A percentile compares a stretch with the other conserved stretches of the same genome.
phyloP scores from a whole-genome alignment of 2,113 vertebrate genomes.

The Chionodraco myersi region DNA sequence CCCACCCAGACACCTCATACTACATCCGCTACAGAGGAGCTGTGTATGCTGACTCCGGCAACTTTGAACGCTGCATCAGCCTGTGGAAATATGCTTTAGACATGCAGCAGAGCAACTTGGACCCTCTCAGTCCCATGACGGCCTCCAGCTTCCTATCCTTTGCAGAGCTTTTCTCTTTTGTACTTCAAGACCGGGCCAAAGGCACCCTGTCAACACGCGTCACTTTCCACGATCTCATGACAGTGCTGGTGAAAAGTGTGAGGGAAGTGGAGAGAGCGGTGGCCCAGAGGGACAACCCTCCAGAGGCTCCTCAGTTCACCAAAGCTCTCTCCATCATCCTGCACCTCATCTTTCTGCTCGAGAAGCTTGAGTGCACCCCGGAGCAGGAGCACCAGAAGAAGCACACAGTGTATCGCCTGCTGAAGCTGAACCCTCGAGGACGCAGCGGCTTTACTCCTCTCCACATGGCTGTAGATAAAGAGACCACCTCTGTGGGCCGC shows the following conservation, averaged over 20 bases:
- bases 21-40: slow-evolving; percentile 96
- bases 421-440: slow-evolving; percentile 91
- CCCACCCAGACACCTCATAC: slow-evolving; percentile 95
- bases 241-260: slow-evolving; percentile 93
- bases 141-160: slow-evolving; percentile 97
- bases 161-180: slow-evolving; percentile 95
- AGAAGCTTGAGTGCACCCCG: slow-evolving; percentile 89
- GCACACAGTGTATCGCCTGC: slow-evolving; percentile 91
- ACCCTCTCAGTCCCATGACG: slow-evolving; percentile 96
- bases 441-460: slow-evolving; percentile 90
- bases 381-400: slow-evolving; percentile 94
- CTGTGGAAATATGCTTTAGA: slow-evolving; percentile 96
- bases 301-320: slow-evolving; percentile 91
- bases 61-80: slow-evolving; percentile 95
- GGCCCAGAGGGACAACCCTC: slow-evolving; percentile 87
- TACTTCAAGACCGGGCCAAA: slow-evolving; percentile 94
- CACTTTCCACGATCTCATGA: slow-evolving; percentile 93
- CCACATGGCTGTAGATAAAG: slow-evolving; percentile 95
- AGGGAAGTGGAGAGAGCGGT: slow-evolving; percentile 93
- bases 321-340: slow-evolving; percentile 95
- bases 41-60: slow-evolving; percentile 93
- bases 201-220: slow-evolving; percentile 88
- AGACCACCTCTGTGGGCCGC: slow-evolving; percentile 92
- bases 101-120: slow-evolving; percentile 95
- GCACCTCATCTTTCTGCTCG: slow-evolving; percentile 91